These are phyloP conservation scores for Caranx ignobilis DNA, from an alignment of 2,113 vertebrate species.

Conservation along the genomic window DNA sequence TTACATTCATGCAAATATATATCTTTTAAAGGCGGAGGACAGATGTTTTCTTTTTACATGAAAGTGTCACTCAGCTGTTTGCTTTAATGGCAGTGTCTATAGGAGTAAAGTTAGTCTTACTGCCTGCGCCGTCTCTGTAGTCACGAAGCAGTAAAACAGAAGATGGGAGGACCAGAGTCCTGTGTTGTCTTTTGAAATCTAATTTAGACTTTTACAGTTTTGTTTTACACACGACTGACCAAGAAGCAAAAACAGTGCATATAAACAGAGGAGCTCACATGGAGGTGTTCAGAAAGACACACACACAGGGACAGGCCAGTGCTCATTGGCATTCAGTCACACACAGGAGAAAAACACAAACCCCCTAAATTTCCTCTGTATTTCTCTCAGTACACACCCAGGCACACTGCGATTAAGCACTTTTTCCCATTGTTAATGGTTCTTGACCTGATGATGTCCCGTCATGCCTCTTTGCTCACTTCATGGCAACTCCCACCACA, in stretches of 20 bases:
- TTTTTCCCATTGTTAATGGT: constrained; percentile 20
- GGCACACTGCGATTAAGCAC: not conserved
- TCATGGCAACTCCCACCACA: constrained; percentile 13
- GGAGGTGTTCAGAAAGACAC: not conserved
- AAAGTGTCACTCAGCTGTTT: constrained; percentile 22
- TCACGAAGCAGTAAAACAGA: constrained; percentile 54
- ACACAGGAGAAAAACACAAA: constrained; percentile 10
- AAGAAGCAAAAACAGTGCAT: constrained; percentile 19
- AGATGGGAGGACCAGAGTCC: constrained; percentile 29
- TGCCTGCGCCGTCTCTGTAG: constrained; percentile 30
- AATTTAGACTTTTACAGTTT: constrained; percentile 65
- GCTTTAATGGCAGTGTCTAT: not conserved
- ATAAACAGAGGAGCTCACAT: constrained; percentile 21
- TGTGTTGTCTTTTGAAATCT: constrained; percentile 62
- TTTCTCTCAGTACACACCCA: not conserved
- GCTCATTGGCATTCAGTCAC: not conserved
- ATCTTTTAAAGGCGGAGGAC: constrained; percentile 12
- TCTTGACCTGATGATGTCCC: constrained; percentile 14
- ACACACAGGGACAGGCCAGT: not conserved
- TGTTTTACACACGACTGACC: constrained; percentile 37
- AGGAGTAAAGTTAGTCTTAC: constrained; percentile 12
- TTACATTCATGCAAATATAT: constrained; percentile 21
- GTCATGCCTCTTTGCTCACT: constrained; percentile 17
- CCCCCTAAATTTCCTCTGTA: not conserved
- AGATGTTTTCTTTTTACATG: constrained; percentile 49